Evolutionary conservation across 2,797 vertebrate genomes (phyloP), one percentile per base, ranked within the genome.

Genomic region (Odontamblyopus lacepedii): DNA sequence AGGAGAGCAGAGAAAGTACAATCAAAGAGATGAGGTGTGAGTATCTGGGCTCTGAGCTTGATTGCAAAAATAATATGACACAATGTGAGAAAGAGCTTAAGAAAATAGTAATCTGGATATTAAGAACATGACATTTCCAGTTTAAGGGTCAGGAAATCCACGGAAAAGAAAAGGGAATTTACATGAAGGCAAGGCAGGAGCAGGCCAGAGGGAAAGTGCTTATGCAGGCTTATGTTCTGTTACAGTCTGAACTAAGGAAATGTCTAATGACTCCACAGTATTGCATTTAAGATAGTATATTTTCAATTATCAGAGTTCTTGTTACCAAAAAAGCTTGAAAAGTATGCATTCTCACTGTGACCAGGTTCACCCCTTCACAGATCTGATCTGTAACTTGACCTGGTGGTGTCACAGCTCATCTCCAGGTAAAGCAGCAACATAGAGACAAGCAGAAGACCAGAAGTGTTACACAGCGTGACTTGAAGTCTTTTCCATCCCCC

Each of bases 1-100:
- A 76, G 76, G 77, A 71, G 69, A 38, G 66, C 74, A 71, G 60
- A 80, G 81, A 63, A 81, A 81, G 81, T 82, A 79, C 79, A 85
- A 87, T 86, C 71, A 76, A 69, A 81, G 78, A 84, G 66, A 81
- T 72, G 74, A 84, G 70, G 65, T 69, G 50, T 71, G 84, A 84
- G 87, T 16, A 82, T 79, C 81, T 82, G 61, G 85, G 85, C 85
- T 90, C 91, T 92, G 90, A 79, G 82, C 85, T 88, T 93, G 91
- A 93, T 94, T 93, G 89, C 84, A 90, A 84, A 93, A 94, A 93
- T 93, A 89, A 93, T 94, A 94, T 93, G 82, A 91, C 90, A 94
- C 93, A 92, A 92, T 91, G 86, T 89, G 91, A 87, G 87, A 84
- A 92, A 93, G 88, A 87, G 92, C 93, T 94, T 94, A 93, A 92